A percentile compares a stretch with the other conserved stretches of the same genome.
Conservation (phyloP, 2,797 vertebrate species). For the Parauchenoglanis punctatus region DNA sequence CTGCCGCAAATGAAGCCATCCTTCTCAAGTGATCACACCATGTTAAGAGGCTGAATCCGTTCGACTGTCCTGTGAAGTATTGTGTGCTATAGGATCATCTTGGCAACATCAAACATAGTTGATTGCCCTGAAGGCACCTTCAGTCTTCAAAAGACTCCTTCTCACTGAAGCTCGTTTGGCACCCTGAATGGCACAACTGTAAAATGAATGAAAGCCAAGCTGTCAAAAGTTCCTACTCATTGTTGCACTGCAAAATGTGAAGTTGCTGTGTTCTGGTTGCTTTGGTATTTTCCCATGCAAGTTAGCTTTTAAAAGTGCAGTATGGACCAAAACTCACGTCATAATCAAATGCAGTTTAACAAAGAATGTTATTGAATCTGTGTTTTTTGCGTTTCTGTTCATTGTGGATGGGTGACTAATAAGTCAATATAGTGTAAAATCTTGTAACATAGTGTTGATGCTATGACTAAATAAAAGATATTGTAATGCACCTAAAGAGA, state of each 20-base stretch:
- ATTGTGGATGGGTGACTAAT: constrained; percentile 1
- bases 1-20: constrained; percentile 77
- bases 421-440: constrained; percentile 25
- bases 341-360: constrained; percentile 3
- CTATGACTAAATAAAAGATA: constrained; percentile 48
- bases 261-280: constrained; percentile 30
- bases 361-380: constrained; percentile 11
- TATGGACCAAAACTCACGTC: constrained; percentile 42
- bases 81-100: constrained; percentile 19
- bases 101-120: constrained; percentile 16
- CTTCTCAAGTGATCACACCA: not conserved
- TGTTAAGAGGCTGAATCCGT: constrained; percentile 23
- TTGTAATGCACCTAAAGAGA: constrained; percentile 44
- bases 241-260: constrained; percentile 41
- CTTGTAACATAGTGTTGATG: constrained; percentile 53
- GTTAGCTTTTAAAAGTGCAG: constrained; percentile 12
- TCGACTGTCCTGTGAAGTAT: constrained; percentile 8
- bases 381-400: constrained; percentile 40
- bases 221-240: constrained; percentile 20
- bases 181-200: constrained; percentile 8
- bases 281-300: constrained; percentile 30
- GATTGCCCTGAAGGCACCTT: constrained; percentile 39
- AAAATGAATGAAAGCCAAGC: constrained; percentile 15
- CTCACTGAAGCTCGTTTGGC: constrained; percentile 6
- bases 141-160: constrained; percentile 15